Conservation (phyloP, 2,888 invertebrate genomes). For the Troglohyphantes excavatus region DNA sequence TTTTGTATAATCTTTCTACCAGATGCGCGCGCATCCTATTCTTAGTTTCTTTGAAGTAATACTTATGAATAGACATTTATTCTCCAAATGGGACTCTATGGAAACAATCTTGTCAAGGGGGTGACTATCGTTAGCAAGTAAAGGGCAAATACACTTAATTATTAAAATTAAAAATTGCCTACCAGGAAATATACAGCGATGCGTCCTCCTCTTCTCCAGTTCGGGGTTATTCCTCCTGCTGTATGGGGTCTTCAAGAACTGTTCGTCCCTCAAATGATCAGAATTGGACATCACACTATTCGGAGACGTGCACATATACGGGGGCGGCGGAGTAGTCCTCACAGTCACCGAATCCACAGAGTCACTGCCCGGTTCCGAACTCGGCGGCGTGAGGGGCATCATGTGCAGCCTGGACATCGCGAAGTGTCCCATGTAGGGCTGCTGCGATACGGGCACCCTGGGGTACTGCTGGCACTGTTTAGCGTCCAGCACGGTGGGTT, state of each 20-base stretch:
- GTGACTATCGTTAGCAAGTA: too few relatives aligned
- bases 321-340: constrained; percentile 68
- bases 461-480: not conserved
- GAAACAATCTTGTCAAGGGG: too few relatives aligned
- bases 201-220: constrained; percentile 95
- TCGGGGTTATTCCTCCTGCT: constrained; percentile 98
- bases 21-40: too few relatives aligned
- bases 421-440: constrained; percentile 48
- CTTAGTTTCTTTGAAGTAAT: too few relatives aligned
- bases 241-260: constrained; percentile 77
- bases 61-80: too few relatives aligned
- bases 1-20: too few relatives aligned
- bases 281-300: not conserved
- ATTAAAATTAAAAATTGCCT: not conserved
- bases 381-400: constrained; percentile 84
- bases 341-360: constrained; percentile 81
- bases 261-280: not conserved
- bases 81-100: too few relatives aligned
- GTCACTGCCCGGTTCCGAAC: constrained; percentile 91
- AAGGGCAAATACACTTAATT: too few relatives aligned
- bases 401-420: constrained; percentile 44
- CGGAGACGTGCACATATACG: constrained; percentile 12
- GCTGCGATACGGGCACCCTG: not conserved
- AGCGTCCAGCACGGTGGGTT: constrained; percentile 13
- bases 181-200: constrained; percentile 95